Evolutionary conservation across 2,888 invertebrate genomes (phyloP).

Genomic region (Chouioia cunea): DNA sequence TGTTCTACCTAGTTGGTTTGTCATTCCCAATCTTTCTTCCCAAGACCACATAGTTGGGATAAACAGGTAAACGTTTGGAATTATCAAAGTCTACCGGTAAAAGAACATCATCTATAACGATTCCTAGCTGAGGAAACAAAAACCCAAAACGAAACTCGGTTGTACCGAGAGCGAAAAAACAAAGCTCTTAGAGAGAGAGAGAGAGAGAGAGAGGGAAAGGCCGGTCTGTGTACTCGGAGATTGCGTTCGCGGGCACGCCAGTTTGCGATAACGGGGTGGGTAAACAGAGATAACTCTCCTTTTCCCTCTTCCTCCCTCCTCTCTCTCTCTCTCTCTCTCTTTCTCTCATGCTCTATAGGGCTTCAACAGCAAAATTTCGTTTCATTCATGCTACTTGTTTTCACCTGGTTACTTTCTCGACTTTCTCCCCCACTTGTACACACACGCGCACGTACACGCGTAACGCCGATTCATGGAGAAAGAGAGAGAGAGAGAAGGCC

Average conservation of each 20-base stretch:
- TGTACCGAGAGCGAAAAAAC: slow-evolving; percentile 35
- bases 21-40: no score
- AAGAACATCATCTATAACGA: no score
- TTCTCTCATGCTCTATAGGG: background rate
- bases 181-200: slow-evolving; percentile 10
- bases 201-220: slow-evolving; percentile 32
- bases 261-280: slow-evolving; percentile 64
- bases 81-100: no score
- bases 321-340: background rate
- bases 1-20: no score
- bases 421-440: slow-evolving; percentile 12
- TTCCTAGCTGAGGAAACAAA: slow-evolving; percentile 42
- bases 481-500: slow-evolving; percentile 13
- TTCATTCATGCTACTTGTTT: background rate
- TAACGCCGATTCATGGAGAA: slow-evolving; percentile 33
- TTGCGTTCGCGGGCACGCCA: slow-evolving; percentile 28
- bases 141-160: slow-evolving; percentile 23
- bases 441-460: background rate
- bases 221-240: no score
- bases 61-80: no score
- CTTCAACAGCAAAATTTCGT: background rate
- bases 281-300: slow-evolving; percentile 63
- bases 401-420: background rate
- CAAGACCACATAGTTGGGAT: no score
- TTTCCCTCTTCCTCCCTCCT: background rate